phyloP scores from a whole-genome alignment of 1,140 invertebrate species.

The Micrasema minimum region DNA sequence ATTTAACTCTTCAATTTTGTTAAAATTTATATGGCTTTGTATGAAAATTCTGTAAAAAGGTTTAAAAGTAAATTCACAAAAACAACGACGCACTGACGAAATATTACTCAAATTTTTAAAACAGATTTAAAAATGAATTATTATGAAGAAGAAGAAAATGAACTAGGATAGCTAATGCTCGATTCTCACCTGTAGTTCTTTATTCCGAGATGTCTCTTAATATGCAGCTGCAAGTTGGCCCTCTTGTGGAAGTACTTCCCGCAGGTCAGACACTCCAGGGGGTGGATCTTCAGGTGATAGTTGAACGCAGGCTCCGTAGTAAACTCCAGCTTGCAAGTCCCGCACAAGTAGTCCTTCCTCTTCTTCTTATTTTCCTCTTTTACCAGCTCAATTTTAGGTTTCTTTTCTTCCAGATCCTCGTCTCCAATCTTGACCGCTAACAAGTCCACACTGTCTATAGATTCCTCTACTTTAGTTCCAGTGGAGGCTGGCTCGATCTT shows the following conservation, averaged over 20 bases:
- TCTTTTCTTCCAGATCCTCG: conserved; percentile 40
- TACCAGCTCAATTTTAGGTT: conserved; percentile 42
- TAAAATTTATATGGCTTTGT: too few species aligned
- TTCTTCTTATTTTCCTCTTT: conserved; percentile 45
- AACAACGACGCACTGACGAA: too few species aligned
- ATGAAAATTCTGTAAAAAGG: too few species aligned
- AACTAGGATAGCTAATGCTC: too few species aligned
- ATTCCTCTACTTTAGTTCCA: conserved; percentile 26
- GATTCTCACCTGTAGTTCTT: conserved; percentile 71
- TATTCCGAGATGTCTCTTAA: conserved; percentile 82
- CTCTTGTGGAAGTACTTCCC: conserved; percentile 81
- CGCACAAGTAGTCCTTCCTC: conserved; percentile 36
- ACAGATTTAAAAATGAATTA: too few species aligned
- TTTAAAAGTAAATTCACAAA: too few species aligned
- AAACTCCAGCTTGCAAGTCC: conserved; percentile 65
- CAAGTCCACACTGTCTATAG: not conserved
- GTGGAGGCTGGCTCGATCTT: conserved; percentile 29
- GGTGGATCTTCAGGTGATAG: conserved; percentile 79
- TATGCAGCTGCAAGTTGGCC: conserved; percentile 78
- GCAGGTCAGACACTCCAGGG: conserved; percentile 81
- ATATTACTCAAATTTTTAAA: too few species aligned
- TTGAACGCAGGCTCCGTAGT: conserved; percentile 71
- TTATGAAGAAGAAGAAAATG: too few species aligned
- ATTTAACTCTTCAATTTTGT: too few species aligned
- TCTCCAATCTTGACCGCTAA: conserved; percentile 18